Evolutionary conservation across 2,113 vertebrate species (phyloP).

Genomic region (Embiotoca jacksoni): DNA sequence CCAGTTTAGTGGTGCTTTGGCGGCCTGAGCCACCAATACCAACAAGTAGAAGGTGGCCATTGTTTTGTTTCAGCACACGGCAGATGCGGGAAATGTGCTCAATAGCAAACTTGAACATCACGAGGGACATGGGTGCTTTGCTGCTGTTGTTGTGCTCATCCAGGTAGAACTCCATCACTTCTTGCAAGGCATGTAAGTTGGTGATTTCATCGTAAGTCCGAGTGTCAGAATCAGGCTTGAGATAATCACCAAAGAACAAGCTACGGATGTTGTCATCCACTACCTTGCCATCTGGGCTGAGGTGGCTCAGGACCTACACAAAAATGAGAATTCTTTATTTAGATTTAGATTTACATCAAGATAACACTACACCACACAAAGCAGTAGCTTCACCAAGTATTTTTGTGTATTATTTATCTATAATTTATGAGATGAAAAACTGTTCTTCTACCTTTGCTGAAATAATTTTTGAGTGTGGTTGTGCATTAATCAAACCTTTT

Average conservation of each 20-base stretch:
- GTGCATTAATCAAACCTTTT: constrained; percentile 81
- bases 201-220: constrained; percentile 92
- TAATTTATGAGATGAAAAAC: background rate
- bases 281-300: constrained; percentile 87
- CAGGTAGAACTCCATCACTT: constrained; percentile 90
- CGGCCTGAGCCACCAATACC: constrained; percentile 92
- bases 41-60: constrained; percentile 90
- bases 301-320: constrained; percentile 87
- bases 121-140: constrained; percentile 93
- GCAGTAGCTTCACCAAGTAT: background rate
- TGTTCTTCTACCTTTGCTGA: background rate
- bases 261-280: constrained; percentile 88
- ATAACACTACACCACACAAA: background rate
- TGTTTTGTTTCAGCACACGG: constrained; percentile 92
- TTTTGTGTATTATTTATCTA: background rate
- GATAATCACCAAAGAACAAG: constrained; percentile 93
- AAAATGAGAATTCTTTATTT: constrained; percentile 22
- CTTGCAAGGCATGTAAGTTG: constrained; percentile 86
- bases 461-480: background rate
- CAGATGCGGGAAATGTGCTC: constrained; percentile 95
- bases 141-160: constrained; percentile 91
- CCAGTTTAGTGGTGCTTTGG: constrained; percentile 90
- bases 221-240: constrained; percentile 79
- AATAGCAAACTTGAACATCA: constrained; percentile 94
- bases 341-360: background rate